Conservation (phyloP, 92 coral and sea anemone species). For the Heteractis magnifica region DNA sequence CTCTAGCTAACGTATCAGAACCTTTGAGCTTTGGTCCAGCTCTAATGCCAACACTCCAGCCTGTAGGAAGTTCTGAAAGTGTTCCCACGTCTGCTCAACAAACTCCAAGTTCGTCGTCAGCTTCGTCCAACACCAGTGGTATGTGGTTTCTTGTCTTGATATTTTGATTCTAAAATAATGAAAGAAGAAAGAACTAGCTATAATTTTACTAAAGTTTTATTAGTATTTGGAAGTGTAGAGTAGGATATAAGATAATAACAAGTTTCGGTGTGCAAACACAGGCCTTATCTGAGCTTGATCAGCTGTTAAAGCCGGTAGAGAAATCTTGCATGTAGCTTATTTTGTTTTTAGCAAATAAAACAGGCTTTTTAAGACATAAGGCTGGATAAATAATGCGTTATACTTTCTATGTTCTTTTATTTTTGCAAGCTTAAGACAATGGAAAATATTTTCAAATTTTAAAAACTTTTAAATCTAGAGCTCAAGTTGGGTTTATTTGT, state of each 20-base stretch:
- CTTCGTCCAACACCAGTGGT: not conserved
- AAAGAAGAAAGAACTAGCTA: not conserved
- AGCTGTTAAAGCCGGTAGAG: not conserved
- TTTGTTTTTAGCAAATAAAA: not conserved
- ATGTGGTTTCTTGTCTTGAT: not conserved
- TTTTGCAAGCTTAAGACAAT: no score
- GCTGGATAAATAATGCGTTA: not conserved
- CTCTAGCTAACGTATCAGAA: constrained; percentile 68
- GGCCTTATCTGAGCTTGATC: not conserved
- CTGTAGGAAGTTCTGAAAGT: constrained; percentile 32
- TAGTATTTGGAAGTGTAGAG: no score
- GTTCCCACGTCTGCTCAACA: constrained; percentile 33
- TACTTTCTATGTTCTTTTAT: not conserved
- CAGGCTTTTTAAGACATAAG: not conserved
- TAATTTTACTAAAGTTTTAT: not conserved
- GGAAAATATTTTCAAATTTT: no score
- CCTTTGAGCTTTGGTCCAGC: constrained; percentile 85
- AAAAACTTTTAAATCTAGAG: no score
- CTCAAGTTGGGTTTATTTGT: no score
- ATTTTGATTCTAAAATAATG: not conserved
- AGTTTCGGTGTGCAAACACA: not conserved
- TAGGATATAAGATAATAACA: no score
- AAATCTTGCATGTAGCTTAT: not conserved
- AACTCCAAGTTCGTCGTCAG: constrained; percentile 31
- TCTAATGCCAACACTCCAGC: constrained; percentile 68